Conservation (phyloP, 2,797 vertebrate species). For the Acropternis orthonyx region DNA sequence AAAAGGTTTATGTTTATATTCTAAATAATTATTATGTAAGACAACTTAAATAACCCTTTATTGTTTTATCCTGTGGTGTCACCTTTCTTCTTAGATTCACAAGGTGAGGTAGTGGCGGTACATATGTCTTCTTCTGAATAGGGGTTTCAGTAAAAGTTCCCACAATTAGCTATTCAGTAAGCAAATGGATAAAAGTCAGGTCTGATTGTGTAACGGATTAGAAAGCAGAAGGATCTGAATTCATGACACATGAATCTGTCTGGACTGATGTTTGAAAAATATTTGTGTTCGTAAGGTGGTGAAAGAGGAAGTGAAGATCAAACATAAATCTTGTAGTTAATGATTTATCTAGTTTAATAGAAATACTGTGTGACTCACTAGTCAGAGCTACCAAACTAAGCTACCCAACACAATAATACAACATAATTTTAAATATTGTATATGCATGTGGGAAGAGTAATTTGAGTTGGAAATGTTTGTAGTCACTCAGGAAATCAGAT, state of each 20-base stretch:
- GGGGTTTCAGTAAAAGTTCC: background rate
- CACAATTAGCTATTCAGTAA: background rate
- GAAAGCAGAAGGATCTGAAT: background rate
- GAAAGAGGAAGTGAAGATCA: background rate
- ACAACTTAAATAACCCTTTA: background rate
- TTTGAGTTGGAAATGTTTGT: conserved; percentile 22
- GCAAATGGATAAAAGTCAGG: background rate
- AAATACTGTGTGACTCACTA: background rate
- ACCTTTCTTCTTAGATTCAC: background rate
- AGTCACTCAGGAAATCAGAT: conserved; percentile 31
- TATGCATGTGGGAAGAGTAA: background rate
- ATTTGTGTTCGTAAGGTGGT: background rate
- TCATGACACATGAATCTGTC: background rate
- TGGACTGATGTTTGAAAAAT: background rate
- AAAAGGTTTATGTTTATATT: background rate
- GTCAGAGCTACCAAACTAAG: background rate
- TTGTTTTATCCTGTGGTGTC: background rate
- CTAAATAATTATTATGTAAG: background rate
- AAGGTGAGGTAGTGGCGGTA: background rate
- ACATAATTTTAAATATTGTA: background rate
- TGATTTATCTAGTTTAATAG: background rate
- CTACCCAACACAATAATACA: background rate
- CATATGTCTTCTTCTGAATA: background rate
- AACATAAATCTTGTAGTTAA: background rate
- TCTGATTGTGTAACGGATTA: background rate